Evolutionary conservation across 2,888 invertebrate species (phyloP).

Genomic region (Bombyx huttoni): DNA sequence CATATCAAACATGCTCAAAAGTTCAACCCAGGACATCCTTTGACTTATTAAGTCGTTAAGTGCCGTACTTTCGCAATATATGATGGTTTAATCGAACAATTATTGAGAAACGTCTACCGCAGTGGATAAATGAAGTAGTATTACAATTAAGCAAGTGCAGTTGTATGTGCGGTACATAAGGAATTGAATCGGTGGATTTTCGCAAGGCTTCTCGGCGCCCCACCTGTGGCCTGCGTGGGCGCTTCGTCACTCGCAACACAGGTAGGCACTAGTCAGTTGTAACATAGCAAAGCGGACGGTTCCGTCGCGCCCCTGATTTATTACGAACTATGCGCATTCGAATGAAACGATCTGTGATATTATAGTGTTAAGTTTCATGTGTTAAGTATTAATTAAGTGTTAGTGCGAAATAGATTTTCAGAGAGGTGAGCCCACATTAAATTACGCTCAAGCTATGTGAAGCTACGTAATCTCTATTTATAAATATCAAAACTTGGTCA

Average conservation of each 20-base stretch:
- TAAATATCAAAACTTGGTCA: conserved; percentile 19
- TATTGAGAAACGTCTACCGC: too few species aligned
- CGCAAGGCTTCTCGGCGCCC: conserved; percentile 64
- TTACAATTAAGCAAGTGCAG: conserved; percentile 5
- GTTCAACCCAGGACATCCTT: too few species aligned
- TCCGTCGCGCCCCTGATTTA: conserved; percentile 26
- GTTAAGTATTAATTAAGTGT: conserved; percentile 23
- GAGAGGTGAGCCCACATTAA: conserved; percentile 30
- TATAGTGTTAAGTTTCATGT: conserved; percentile 56
- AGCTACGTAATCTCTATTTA: conserved; percentile 28
- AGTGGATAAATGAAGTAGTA: background rate
- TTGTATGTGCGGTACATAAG: conserved; percentile 16
- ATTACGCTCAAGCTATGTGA: conserved; percentile 2
- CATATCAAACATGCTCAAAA: too few species aligned
- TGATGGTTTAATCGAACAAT: too few species aligned
- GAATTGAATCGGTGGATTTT: conserved; percentile 34
- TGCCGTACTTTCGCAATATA: too few species aligned
- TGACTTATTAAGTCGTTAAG: too few species aligned
- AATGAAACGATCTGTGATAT: conserved; percentile 57
- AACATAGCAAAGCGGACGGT: conserved; percentile 39
- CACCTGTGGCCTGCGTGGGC: conserved; percentile 45
- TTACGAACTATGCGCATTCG: conserved; percentile 43
- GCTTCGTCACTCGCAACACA: conserved; percentile 21
- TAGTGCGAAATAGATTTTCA: conserved; percentile 24
- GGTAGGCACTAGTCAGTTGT: conserved; percentile 26